Evolutionary conservation across 1,140 invertebrate species (phyloP), one percentile per base, ranked within the genome.

Genomic region (Limonius californicus): DNA sequence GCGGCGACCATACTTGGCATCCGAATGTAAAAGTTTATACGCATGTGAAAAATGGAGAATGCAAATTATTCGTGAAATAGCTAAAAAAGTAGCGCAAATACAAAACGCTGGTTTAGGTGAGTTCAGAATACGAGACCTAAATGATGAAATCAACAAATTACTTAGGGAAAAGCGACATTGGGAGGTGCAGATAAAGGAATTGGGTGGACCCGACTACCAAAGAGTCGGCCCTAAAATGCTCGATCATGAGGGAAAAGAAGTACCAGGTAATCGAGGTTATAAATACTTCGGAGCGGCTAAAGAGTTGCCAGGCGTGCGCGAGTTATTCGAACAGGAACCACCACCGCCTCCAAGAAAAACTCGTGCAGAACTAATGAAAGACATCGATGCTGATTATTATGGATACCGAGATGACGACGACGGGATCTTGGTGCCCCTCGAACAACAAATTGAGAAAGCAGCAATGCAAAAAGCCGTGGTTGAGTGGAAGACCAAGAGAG

Each of bases 241-340:
- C 59, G 96, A 98, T 78, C 89, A 94, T 68, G 95, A 98, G 79
- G 94, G 94, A 0, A 91, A 94, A 73, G 98, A 99, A 83, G 95
- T 98, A 0, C 95, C 96, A 0, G 96, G 97, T 23, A 98, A 97
- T 80, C 85, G 94, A 71, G 97, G 98, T 0, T 99, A 99, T 75
- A 98, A 99, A 80, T 99, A 99, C 80, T 99, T 99, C 80, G 98
- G 97, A 57, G 98, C 97, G 30, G 96, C 97, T 0, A 97, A 98
- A 80, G 97, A 99, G 81, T 81, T 99, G 68, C 98, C 98, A 15
- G 90, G 85, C 43, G 98, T 99, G 7, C 82, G 95, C 64, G 97
- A 99, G 78, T 76, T 99, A 9, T 99, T 99, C 82, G 94, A 98
- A 77, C 92, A 98, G 77, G 94, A 97, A 77, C 91, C 94, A 16